A percentile compares a stretch with the other conserved stretches of the same genome.
These are phyloP conservation scores for Echinarachnius parma DNA, from an alignment of 53 echinoderm and acorn worm species.

Conservation along the genomic window DNA sequence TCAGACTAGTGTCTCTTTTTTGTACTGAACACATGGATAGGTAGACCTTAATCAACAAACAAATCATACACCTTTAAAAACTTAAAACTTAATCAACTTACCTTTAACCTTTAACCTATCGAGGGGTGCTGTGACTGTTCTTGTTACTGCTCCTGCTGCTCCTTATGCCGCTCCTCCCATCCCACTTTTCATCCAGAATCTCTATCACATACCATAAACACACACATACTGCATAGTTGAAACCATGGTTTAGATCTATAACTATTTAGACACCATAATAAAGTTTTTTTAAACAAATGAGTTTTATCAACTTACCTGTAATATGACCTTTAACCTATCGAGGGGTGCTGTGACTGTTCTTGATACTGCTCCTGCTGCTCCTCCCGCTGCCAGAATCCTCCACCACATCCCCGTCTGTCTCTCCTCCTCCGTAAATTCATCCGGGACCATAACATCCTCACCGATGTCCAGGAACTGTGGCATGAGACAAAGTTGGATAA, in stretches of 20 bases:
- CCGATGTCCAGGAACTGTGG: conserved; percentile 92
- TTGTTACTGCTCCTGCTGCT: no score
- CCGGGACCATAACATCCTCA: conserved; percentile 91
- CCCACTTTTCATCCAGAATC: no score
- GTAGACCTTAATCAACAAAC: no score
- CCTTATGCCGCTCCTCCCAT: no score
- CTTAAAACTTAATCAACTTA: conserved; percentile 30
- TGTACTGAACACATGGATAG: no score
- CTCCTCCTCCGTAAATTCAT: conserved; percentile 98
- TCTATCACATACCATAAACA: no score
- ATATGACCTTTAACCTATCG: conserved; percentile 97
- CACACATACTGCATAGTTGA: no score
- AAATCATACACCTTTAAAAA: background rate
- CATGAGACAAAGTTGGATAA: background rate
- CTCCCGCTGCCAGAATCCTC: conserved; percentile 91
- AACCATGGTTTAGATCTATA: no score
- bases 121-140: no score
- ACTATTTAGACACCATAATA: no score
- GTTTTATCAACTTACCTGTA: conserved; percentile 68
- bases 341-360: conserved; percentile 93
- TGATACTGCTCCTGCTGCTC: conserved; percentile 93
- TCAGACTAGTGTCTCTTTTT: no score
- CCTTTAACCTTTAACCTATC: conserved; percentile 99
- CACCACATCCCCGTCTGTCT: conserved; percentile 92
- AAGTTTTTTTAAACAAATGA: background rate